Conservation (phyloP, 2,797 vertebrate species). For the Urosaurus nigricauda region DNA sequence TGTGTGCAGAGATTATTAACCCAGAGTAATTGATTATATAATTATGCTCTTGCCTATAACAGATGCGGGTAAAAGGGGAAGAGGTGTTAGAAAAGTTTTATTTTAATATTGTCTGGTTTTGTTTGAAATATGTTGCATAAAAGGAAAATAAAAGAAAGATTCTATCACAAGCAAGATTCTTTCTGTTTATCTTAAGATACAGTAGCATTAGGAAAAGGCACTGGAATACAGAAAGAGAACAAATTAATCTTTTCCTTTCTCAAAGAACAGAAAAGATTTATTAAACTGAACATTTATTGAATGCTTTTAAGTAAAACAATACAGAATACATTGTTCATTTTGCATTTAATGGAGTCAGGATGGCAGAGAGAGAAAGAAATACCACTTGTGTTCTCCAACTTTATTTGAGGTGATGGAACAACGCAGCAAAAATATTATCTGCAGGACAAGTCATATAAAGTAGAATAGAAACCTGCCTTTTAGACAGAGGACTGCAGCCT, state of each 20-base stretch:
- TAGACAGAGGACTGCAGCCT: not conserved
- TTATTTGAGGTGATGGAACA: conserved; percentile 6
- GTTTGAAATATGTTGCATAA: not conserved
- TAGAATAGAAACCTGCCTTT: not conserved
- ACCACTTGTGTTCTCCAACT: conserved; percentile 1
- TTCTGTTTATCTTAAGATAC: conserved; percentile 23
- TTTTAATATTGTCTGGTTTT: not conserved
- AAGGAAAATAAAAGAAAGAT: not conserved
- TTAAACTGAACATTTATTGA: conserved; percentile 38
- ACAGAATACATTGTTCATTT: not conserved
- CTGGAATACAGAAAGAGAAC: not conserved
- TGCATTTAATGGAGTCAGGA: not conserved
- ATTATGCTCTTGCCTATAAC: not conserved
- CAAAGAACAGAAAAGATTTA: conserved; percentile 12
- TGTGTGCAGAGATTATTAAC: not conserved
- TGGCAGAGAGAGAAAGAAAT: not conserved
- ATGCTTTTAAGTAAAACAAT: conserved; percentile 28
- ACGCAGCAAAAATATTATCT: not conserved
- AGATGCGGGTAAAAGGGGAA: not conserved
- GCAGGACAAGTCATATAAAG: not conserved
- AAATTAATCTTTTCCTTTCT: not conserved
- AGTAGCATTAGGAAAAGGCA: conserved; percentile 14
- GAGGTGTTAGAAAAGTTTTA: not conserved
- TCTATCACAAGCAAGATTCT: not conserved
- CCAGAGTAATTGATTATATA: not conserved